Base-by-base conservation (phyloP, 2,797 vertebrate genomes). In the Neoniphon sammara region DNA sequence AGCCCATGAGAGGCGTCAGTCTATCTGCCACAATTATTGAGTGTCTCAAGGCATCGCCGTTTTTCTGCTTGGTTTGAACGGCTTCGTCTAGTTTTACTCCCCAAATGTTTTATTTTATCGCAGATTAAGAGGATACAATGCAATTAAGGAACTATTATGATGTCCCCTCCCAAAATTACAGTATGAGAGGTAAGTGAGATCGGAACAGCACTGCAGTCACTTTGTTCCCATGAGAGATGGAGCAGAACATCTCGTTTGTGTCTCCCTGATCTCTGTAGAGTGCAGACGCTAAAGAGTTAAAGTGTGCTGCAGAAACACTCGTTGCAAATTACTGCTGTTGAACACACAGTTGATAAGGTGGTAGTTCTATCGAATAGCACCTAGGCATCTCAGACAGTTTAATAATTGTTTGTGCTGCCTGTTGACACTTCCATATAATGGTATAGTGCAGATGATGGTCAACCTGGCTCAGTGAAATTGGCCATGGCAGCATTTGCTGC, bases 391-490 rank as follows among this genome's bases (percentile, higher is more conserved):
- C 34, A 15, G 67, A 67, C 46, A 30, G 53, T 0, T 18, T 79
- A 70, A 88, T 77, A 64, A 77, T 81, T 85, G 76, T 87, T 84
- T 86, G 75, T 62, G 65, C 49, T 66, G 46, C 50, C 64, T 70
- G 61, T 62, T 80, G 86, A 75, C 15, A 25, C 42, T 7, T 64
- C 20, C 58, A n/a, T 61, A 71, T 66, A 63, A 63, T 59, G 3
- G 34, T 54, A 25, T 7, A 23, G 46, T 79, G 61, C 77, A 52
- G 68, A 3, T 17, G 49, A 18, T 62, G 55, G 77, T 81, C 70
- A 62, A 68, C 77, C 56, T 18, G 70, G 42, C 72, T 81, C 27
- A 7, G 62, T 31, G 67, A 81, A 85, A 75, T 69, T 82, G 75
- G 46, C 66, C 68, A 73, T 54, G 30, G 54, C 57, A 75, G 57